A percentile compares a stretch with the other conserved stretches of the same genome.
Conservation (phyloP, 1,140 invertebrate genomes). For the Pseudachorutes palmiensis region DNA sequence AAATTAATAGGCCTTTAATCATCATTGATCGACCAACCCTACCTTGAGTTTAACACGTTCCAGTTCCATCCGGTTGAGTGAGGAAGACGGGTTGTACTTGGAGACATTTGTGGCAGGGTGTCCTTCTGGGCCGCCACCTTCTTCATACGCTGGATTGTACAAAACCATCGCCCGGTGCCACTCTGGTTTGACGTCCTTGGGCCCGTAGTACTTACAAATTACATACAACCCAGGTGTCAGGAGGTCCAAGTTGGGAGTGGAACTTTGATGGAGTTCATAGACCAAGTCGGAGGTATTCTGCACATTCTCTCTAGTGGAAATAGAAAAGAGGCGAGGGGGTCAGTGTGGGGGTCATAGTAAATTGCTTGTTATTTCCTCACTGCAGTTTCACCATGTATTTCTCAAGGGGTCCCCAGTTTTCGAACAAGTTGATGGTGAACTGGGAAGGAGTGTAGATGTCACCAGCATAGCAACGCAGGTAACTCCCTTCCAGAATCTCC, state of each 20-base stretch:
- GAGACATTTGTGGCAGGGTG: too few species aligned
- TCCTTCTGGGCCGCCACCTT: too few species aligned
- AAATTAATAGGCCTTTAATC: too few species aligned
- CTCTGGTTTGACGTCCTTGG: background rate
- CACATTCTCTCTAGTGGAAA: background rate
- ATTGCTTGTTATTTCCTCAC: too few species aligned
- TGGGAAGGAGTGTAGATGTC: background rate
- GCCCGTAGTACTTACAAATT: background rate
- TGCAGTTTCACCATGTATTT: background rate
- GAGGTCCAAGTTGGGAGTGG: background rate
- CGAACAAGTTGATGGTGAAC: background rate
- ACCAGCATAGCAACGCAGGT: background rate
- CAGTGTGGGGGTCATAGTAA: too few species aligned
- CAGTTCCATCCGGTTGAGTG: too few species aligned
- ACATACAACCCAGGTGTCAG: background rate
- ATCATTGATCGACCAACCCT: too few species aligned
- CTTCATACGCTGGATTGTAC: too few species aligned
- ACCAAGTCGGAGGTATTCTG: background rate
- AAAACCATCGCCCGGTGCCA: background rate
- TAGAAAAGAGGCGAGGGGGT: background rate
- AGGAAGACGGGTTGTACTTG: too few species aligned
- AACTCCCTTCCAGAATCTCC: background rate
- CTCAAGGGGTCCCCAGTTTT: background rate
- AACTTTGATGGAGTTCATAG: background rate
- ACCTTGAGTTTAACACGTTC: too few species aligned